phyloP scores from a whole-genome alignment of 2,113 vertebrate genomes.

The Dasyprocta punctata region DNA sequence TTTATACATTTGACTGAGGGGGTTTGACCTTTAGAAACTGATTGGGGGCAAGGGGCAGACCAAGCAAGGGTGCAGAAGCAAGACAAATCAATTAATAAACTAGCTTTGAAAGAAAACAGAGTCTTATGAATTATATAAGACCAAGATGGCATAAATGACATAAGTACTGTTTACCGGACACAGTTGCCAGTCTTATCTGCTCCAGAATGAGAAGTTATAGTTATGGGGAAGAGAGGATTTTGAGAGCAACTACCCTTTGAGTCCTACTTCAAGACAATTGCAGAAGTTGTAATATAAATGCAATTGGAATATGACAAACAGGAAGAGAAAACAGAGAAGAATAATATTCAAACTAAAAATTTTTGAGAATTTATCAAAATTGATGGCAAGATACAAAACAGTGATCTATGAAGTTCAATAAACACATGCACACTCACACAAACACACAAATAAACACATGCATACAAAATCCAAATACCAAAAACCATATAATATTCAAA shows the following conservation, averaged over 20 bases:
- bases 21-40: background rate
- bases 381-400: background rate
- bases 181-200: background rate
- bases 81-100: background rate
- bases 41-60: rapidly evolving
- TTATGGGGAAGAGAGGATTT: background rate
- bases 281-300: background rate
- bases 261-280: background rate
- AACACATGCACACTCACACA: rapidly evolving
- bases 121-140: background rate
- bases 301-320: background rate
- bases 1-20: background rate
- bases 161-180: background rate
- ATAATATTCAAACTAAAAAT: background rate
- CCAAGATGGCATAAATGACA: background rate
- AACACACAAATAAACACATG: background rate
- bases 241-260: background rate
- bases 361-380: background rate
- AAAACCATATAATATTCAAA: background rate
- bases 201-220: background rate
- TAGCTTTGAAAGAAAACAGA: background rate
- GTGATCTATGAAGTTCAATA: background rate
- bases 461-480: background rate
- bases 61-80: no score
- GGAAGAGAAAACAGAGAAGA: background rate